phyloP scores from a whole-genome alignment of 2,113 vertebrate species.

The Odocoileus hemionus region DNA sequence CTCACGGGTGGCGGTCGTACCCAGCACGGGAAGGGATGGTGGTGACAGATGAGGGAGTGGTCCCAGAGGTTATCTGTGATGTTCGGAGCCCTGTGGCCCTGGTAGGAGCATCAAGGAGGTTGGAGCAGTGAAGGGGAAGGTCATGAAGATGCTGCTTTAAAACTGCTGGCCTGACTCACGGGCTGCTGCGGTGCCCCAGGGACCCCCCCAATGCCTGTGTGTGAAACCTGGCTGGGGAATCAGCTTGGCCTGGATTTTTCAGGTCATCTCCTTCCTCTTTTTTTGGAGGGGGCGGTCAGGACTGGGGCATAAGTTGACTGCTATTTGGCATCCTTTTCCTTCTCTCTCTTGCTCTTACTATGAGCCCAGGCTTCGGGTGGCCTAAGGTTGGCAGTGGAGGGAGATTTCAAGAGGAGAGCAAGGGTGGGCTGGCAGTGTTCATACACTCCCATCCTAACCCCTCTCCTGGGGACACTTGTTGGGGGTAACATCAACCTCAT shows the following conservation, averaged over 20 bases:
- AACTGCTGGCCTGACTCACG: background rate
- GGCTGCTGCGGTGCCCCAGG: background rate
- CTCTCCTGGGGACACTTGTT: background rate
- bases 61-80: background rate
- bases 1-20: no score
- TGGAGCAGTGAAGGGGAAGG: background rate
- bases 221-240: background rate
- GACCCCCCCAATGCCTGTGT: background rate
- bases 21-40: accelerated
- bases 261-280: background rate
- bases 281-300: background rate
- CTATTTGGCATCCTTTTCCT: background rate
- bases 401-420: background rate
- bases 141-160: background rate
- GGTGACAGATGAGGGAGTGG: background rate
- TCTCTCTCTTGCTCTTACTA: background rate
- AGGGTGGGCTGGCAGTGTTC: accelerated
- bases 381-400: background rate
- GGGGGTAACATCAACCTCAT: background rate
- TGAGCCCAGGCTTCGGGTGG: background rate
- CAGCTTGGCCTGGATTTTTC: background rate
- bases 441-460: background rate
- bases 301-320: background rate
- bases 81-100: background rate
- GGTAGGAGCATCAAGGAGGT: background rate